Conservation (phyloP, 2,113 vertebrate genomes). For the Melanerpes formicivorus region DNA sequence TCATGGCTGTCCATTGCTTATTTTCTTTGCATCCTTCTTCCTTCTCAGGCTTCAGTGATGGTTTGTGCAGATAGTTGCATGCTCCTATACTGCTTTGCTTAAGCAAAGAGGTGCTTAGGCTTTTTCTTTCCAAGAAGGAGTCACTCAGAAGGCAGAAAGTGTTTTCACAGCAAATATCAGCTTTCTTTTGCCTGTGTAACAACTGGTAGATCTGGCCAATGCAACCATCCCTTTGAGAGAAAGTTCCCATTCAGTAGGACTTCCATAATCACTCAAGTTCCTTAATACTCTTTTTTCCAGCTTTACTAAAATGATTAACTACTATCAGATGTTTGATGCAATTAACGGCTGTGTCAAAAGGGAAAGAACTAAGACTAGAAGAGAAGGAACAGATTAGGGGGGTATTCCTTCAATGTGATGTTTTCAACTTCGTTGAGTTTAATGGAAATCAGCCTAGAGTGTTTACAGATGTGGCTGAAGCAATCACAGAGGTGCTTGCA, state of each 20-base stretch:
- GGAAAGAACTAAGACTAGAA: not conserved
- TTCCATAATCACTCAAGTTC: not conserved
- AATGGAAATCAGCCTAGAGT: not conserved
- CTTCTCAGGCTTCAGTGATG: not conserved
- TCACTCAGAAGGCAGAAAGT: not conserved
- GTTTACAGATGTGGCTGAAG: not conserved
- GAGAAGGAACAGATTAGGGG: not conserved
- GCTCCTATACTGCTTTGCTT: not conserved
- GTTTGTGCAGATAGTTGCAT: not conserved
- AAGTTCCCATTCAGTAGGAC: not conserved
- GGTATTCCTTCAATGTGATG: not conserved
- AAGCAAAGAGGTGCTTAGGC: not conserved
- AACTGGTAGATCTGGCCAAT: not conserved
- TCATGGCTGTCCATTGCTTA: not conserved
- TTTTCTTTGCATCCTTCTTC: not conserved
- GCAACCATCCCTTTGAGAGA: not conserved
- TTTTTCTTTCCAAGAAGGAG: not conserved
- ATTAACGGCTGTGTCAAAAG: not conserved
- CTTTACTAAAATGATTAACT: conserved; percentile 20
- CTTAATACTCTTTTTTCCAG: not conserved
- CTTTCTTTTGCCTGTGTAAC: not conserved
- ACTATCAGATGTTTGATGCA: not conserved
- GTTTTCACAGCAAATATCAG: not conserved
- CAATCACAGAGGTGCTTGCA: not conserved
- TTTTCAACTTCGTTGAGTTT: not conserved